Base-by-base conservation (phyloP, 2,888 invertebrate species). In the Clitarchus hookeri region DNA sequence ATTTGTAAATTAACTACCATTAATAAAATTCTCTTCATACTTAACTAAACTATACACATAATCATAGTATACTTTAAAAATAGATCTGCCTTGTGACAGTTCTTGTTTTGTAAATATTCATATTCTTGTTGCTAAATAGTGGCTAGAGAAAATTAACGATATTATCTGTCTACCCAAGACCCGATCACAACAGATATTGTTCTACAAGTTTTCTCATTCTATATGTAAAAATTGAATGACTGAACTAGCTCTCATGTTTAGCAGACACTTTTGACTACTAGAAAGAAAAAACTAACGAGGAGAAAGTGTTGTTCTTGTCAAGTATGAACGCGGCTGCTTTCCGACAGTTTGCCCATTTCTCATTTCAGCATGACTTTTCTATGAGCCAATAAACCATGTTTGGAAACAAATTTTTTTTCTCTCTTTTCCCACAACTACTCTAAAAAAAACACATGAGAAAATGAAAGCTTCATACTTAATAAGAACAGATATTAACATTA, bases 81-180 rank as follows among this genome's bases (percentile, higher is more conserved):
- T 87, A 87, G 87, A 87, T 80, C 86, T 86, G 86, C 86, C 87
- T 85, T 83, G 77, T 82, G 86, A 77, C 87, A 87, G 87, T 87
- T 86, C 85, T 87, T 86, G 86, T 87, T 87, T 86, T 86, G 27
- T 87, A 84, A 85, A 85, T 54, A 87, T 79, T 85, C 80, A 77
- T 36, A 27, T 36, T 36, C 19, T 27, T 82, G 36, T 82, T 82
- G 44, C 82, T 85, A 86, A 65, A 85, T 86, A 87, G 86, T 83
- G 82, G 36, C 82, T 82, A 82, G 82, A 82, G 13, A 19, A 82
- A 36, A 82, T n/a, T 36, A 82, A 27, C 36, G 16, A 44, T 82
- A 36, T 44, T 36, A 27, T 82, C 82, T 36, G 82, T 27, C 82
- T 82, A 36, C 82, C 36, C 27, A 13, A 44, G 19, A 82, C 19